phyloP scores from a whole-genome alignment of 2,888 invertebrate genomes.

The Agrotis exclamationis region DNA sequence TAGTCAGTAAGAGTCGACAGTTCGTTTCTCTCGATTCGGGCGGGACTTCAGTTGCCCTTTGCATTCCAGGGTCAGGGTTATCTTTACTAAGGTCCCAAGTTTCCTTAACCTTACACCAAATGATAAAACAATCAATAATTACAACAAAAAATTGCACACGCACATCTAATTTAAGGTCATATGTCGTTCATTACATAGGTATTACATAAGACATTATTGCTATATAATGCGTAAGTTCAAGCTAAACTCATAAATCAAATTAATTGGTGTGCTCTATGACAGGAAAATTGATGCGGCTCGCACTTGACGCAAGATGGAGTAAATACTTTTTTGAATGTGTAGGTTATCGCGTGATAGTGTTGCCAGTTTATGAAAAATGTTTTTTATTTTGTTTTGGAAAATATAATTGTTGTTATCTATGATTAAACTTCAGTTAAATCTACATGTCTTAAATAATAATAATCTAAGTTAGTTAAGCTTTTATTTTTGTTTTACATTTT shows the following conservation, averaged over 20 bases:
- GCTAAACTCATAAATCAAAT: constrained; percentile 58
- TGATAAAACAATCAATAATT: constrained; percentile 49
- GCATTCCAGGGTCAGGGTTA: too few species aligned
- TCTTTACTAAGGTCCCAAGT: neutral
- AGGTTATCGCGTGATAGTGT: constrained; percentile 28
- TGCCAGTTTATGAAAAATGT: constrained; percentile 1
- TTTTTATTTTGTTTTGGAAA: neutral
- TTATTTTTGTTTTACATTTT: too few species aligned
- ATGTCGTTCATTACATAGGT: constrained; percentile 53
- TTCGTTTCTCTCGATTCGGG: too few species aligned
- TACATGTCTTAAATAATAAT: neutral
- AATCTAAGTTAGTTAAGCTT: neutral
- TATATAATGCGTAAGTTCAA: constrained; percentile 48
- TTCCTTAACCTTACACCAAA: constrained; percentile 50
- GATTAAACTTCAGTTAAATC: neutral
- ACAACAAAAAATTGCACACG: constrained; percentile 57
- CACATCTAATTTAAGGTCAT: constrained; percentile 50
- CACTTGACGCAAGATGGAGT: constrained; percentile 43
- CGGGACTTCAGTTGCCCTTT: too few species aligned
- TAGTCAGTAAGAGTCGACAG: too few species aligned
- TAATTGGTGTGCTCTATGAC: constrained; percentile 52
- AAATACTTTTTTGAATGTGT: constrained; percentile 26
- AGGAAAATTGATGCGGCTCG: constrained; percentile 56
- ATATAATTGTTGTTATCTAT: neutral
- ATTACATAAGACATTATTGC: constrained; percentile 49